Evolutionary conservation across 1,140 invertebrate genomes (phyloP).

Genomic region (Archivesica marissinica): DNA sequence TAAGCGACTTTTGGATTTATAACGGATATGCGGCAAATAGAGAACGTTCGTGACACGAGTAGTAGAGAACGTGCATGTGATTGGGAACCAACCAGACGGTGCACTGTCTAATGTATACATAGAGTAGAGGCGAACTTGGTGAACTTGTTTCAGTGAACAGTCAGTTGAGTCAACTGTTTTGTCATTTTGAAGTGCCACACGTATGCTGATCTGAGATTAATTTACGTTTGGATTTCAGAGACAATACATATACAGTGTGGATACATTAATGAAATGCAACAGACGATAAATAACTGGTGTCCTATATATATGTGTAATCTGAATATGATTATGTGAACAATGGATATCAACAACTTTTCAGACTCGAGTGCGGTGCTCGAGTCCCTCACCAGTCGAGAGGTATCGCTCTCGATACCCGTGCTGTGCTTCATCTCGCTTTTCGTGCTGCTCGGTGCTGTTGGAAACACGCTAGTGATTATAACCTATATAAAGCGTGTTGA

Average conservation of each 20-base stretch:
- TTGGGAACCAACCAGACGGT: background rate
- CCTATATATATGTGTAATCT: too few species aligned
- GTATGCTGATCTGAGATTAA: too few species aligned
- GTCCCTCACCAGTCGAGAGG: background rate
- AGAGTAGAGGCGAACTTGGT: too few species aligned
- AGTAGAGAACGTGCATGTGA: background rate
- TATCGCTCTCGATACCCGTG: slow-evolving; percentile 32
- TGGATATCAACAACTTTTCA: background rate
- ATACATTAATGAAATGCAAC: too few species aligned
- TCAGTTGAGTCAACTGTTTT: too few species aligned
- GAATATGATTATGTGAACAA: background rate
- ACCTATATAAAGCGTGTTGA: slow-evolving; percentile 43
- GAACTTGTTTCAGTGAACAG: too few species aligned
- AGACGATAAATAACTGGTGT: too few species aligned
- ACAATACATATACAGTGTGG: too few species aligned
- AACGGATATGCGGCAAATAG: background rate
- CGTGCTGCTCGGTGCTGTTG: slow-evolving; percentile 16
- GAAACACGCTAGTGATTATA: slow-evolving; percentile 46
- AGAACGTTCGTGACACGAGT: background rate
- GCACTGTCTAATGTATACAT: too few species aligned
- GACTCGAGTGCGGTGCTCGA: background rate
- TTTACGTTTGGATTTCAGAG: too few species aligned
- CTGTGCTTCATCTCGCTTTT: slow-evolving; percentile 32
- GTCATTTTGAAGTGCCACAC: too few species aligned
- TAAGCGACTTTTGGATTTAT: background rate